Percentiles rank a stretch among this genome's conserved stretches.
phyloP scores from a whole-genome alignment of 2,888 invertebrate species.

The Acleris cristana region DNA sequence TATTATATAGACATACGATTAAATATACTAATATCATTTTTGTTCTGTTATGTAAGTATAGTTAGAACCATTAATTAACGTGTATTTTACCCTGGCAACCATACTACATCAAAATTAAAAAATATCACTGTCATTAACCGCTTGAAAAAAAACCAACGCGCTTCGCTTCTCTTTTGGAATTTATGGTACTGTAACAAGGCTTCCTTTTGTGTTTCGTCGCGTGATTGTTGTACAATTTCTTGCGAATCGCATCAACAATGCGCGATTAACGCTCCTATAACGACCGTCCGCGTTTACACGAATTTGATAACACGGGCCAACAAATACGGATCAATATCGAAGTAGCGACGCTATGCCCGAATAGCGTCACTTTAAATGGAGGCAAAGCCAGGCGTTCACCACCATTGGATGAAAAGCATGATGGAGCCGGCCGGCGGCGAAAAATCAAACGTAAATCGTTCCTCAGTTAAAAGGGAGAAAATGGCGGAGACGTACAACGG shows the following conservation, averaged over 20 bases:
- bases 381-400: slow-evolving; percentile 72
- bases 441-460: slow-evolving; percentile 64
- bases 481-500: slow-evolving; percentile 74
- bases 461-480: slow-evolving; percentile 75
- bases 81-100: slow-evolving; percentile 56
- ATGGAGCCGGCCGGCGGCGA: slow-evolving; percentile 78
- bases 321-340: slow-evolving; percentile 73
- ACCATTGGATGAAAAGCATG: slow-evolving; percentile 80
- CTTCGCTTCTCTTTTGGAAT: slow-evolving; percentile 84
- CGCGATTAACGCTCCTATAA: slow-evolving; percentile 58
- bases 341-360: slow-evolving; percentile 56
- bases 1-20: too few species aligned
- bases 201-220: slow-evolving; percentile 77
- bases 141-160: slow-evolving; percentile 78
- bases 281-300: slow-evolving; percentile 50
- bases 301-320: slow-evolving; percentile 51
- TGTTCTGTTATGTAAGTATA: neutral
- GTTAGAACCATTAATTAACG: neutral
- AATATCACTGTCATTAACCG: slow-evolving; percentile 75
- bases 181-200: slow-evolving; percentile 83
- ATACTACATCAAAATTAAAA: slow-evolving; percentile 65
- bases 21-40: neutral
- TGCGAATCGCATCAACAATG: slow-evolving; percentile 75
- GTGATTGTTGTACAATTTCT: slow-evolving; percentile 68
- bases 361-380: slow-evolving; percentile 72